Conservation (phyloP, 2,888 invertebrate species). For the Exocentrus adspersus region DNA sequence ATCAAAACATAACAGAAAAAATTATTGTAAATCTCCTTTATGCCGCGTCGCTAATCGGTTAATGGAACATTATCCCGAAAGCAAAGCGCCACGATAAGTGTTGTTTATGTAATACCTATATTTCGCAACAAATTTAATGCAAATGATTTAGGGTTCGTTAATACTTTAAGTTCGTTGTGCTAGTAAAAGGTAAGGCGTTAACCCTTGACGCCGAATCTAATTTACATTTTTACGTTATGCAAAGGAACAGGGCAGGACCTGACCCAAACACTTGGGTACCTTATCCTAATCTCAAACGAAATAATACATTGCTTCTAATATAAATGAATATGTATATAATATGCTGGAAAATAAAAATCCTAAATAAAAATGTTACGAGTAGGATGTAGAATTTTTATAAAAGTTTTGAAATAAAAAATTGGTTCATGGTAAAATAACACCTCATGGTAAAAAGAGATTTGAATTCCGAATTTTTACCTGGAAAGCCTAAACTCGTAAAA, state of each 20-base stretch:
- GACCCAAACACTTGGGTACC: background rate
- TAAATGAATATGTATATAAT: too few species aligned
- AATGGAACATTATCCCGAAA: background rate
- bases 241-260: background rate
- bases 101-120: background rate
- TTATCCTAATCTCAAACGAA: too few species aligned
- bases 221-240: constrained; percentile 33
- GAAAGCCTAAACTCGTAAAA: too few species aligned
- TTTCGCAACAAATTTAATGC: constrained; percentile 10
- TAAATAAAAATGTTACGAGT: too few species aligned
- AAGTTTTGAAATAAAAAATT: too few species aligned
- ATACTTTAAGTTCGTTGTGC: constrained; percentile 38
- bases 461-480: too few species aligned
- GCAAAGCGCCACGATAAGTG: background rate
- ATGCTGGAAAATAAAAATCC: too few species aligned
- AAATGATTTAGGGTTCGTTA: constrained; percentile 24
- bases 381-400: too few species aligned
- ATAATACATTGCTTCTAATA: too few species aligned
- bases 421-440: too few species aligned
- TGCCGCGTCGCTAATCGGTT: background rate
- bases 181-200: constrained; percentile 37
- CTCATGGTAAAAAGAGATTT: too few species aligned
- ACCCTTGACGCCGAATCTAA: constrained; percentile 40
- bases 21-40: background rate
- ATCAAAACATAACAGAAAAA: background rate